A percentile compares a stretch with the other conserved stretches of the same genome.
These are phyloP conservation scores for Sarcophilus harrisii DNA, from an alignment of 2,797 vertebrate genomes.

Conservation along the genomic window DNA sequence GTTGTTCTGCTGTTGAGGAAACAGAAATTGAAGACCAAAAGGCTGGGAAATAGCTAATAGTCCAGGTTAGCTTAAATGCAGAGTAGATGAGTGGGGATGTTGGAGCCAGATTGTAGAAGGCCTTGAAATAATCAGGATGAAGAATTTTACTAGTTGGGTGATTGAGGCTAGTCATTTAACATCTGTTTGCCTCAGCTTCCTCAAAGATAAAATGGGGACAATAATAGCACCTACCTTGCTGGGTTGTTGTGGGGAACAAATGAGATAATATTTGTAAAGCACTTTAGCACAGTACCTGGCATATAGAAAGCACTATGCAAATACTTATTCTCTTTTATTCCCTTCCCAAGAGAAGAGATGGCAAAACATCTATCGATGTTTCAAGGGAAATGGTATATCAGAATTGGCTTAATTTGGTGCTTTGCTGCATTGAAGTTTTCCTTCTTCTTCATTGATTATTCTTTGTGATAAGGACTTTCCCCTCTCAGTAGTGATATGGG, in stretches of 20 bases:
- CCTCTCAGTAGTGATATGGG: background rate
- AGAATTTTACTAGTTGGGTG: background rate
- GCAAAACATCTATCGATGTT: background rate
- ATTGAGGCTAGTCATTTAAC: background rate
- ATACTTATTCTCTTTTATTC: background rate
- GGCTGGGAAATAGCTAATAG: background rate
- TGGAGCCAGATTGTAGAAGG: background rate
- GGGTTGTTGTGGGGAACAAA: background rate
- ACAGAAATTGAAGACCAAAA: background rate
- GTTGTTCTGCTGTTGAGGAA: background rate
- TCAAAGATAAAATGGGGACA: background rate
- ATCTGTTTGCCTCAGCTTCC: background rate
- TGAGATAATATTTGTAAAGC: background rate
- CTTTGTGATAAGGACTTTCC: background rate
- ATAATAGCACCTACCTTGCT: background rate
- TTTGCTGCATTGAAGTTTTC: background rate
- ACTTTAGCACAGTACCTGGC: background rate
- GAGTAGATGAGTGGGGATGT: background rate
- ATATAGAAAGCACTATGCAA: background rate
- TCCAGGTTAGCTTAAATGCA: background rate
- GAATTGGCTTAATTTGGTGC: background rate
- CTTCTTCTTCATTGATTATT: background rate
- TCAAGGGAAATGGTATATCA: background rate
- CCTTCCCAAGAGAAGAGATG: background rate
- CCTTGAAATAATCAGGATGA: background rate